Evolutionary conservation across 2,797 vertebrate species (phyloP).

Genomic region (Artibeus lituratus): DNA sequence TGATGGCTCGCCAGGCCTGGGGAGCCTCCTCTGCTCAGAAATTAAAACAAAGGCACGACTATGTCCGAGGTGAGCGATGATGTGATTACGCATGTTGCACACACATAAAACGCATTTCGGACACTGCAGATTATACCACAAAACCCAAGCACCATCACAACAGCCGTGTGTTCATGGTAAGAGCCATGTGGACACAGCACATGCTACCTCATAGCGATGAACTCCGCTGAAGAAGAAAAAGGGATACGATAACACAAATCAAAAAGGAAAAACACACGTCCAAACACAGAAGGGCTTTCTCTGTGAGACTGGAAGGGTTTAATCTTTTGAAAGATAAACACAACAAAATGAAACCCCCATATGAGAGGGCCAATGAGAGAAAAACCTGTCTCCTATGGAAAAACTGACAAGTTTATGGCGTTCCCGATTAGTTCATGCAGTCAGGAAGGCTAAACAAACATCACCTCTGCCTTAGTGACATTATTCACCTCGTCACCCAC

Average conservation of each 20-base stretch:
- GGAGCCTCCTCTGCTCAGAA: not conserved
- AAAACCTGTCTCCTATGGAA: not conserved
- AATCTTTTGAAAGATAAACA: not conserved
- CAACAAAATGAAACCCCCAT: not conserved
- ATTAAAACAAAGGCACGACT: not conserved
- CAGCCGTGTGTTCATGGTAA: not conserved
- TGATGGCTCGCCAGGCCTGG: too few species aligned
- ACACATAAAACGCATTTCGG: not conserved
- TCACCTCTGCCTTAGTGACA: not conserved
- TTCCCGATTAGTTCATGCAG: not conserved
- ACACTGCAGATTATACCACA: not conserved
- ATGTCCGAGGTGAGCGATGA: not conserved
- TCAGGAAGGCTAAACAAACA: not conserved
- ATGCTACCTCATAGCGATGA: not conserved
- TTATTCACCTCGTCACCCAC: not conserved
- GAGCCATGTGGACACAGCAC: not conserved
- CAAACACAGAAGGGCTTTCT: constrained; percentile 3
- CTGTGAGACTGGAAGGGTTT: not conserved
- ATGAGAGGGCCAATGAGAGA: not conserved
- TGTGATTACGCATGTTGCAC: not conserved
- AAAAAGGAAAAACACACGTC: not conserved
- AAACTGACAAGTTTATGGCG: not conserved
- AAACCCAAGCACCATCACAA: not conserved
- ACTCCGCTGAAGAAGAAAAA: constrained; percentile 10
- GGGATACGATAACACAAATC: not conserved